Base-by-base conservation (phyloP, 2,888 invertebrate species). In the Phaedon cochleariae region DNA sequence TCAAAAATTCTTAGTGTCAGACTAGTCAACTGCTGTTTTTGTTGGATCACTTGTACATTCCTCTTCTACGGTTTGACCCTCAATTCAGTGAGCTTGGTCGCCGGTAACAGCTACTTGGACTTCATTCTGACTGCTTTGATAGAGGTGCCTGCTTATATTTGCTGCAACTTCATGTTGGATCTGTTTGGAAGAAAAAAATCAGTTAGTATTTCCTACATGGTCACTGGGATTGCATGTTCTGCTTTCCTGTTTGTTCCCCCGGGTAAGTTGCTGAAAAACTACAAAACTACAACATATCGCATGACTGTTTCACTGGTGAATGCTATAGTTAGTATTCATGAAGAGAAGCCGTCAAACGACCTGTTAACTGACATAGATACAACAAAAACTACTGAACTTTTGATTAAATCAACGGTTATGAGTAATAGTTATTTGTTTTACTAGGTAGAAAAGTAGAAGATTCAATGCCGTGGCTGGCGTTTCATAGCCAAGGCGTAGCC, bases 21-120 rank as follows among this genome's bases (percentile, higher is more conserved):
- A 34, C 82, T 90, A 49, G 72, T 86, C 1, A 89, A 89, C 57
- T 92, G 92, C 70, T 90, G 90, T n/a, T 87, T 92, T 73, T 92
- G 92, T 85, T 93, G 93, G 93, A 88, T 92, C 15, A 90, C 92
- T 0, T 90, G 91, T 74, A 90, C 92, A 0, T 89, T 94, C 69
- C 89, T 93, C 18, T 94, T 92, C 81, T 94, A 93, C 76, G 94
- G 94, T 0, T 82, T 94, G 41, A 92, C 92, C 0, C 85, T 94
- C 59, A 93, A 92, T 82, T 90, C 93, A 0, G 92, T 92, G 1
- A 86, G 90, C 0, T 82, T 94, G 53, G 89, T 88, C n/a, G 89
- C 88, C 17, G 93, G 93, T 0, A 89, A 93, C 80, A 89, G 89
- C 74, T 93, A 93, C 79, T 81, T 91, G 12, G 94, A 93, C 82